Evolutionary conservation across 2,797 vertebrate species (phyloP).

Genomic region (Eulemur mongoz): DNA sequence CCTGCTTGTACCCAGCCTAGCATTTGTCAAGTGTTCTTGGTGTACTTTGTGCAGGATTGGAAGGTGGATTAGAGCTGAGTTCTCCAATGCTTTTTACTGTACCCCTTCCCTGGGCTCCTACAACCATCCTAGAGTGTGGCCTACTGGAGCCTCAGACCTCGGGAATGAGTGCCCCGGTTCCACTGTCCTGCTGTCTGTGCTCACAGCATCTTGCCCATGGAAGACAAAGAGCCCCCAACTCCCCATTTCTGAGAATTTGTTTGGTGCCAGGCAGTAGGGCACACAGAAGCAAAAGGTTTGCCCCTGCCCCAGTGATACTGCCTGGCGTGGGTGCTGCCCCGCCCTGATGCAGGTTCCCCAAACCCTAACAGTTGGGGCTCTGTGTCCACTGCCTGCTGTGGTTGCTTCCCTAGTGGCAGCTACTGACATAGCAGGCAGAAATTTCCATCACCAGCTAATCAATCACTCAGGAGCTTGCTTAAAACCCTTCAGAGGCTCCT

Average conservation of each 20-base stretch:
- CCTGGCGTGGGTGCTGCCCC: not conserved
- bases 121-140: fast-evolving
- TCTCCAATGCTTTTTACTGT: not conserved
- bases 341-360: too few relatives aligned
- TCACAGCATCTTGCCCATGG: not conserved
- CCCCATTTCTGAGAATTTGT: not conserved
- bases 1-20: not conserved
- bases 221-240: not conserved
- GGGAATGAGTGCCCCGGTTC: not conserved
- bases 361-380: not conserved
- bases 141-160: not conserved
- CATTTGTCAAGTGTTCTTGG: not conserved
- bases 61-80: not conserved
- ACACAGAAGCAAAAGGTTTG: too few relatives aligned
- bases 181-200: fast-evolving
- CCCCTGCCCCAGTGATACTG: not conserved
- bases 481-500: not conserved
- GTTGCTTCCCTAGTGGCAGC: not conserved
- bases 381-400: not conserved
- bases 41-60: not conserved
- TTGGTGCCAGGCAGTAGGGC: not conserved
- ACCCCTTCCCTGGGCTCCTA: not conserved
- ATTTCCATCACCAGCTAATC: not conserved
- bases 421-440: not conserved
- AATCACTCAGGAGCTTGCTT: not conserved